Evolutionary conservation across 2,797 vertebrate genomes (phyloP).

Genomic region (Psittacula echo): DNA sequence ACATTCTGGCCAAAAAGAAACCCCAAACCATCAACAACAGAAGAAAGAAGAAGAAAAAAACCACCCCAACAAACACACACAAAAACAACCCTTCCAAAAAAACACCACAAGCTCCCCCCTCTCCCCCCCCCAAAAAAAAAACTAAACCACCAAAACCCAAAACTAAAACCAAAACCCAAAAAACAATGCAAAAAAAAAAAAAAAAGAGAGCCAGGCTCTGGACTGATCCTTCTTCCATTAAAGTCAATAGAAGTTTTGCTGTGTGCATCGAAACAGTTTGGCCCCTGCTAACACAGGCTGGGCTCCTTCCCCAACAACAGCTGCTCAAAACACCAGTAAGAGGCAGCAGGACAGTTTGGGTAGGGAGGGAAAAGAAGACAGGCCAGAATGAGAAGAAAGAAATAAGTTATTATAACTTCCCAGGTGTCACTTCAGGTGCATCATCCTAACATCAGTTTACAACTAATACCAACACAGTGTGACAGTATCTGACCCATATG

Average conservation of each 20-base stretch:
- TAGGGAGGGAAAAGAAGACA: neutral
- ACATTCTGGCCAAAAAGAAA: neutral
- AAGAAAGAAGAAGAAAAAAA: neutral
- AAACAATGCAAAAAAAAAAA: neutral
- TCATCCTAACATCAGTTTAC: neutral
- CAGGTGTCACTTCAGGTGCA: neutral
- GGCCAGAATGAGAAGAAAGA: neutral
- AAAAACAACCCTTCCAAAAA: neutral
- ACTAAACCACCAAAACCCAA: neutral
- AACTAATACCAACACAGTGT: neutral
- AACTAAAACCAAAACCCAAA: neutral
- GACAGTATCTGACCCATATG: neutral
- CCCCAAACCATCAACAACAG: neutral
- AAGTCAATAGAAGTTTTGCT: neutral
- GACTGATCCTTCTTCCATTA: neutral
- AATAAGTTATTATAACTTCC: neutral
- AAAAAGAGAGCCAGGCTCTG: neutral
- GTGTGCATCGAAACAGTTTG: neutral
- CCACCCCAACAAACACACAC: neutral
- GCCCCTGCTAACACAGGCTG: neutral
- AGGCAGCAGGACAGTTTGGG: neutral
- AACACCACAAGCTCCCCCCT: neutral
- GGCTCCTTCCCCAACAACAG: neutral
- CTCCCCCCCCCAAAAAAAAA: neutral
- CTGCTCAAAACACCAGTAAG: neutral